Percentiles rank a stretch among this genome's conserved stretches.
Conservation (phyloP, 2,888 invertebrate species). For the Apotomis turbidana region DNA sequence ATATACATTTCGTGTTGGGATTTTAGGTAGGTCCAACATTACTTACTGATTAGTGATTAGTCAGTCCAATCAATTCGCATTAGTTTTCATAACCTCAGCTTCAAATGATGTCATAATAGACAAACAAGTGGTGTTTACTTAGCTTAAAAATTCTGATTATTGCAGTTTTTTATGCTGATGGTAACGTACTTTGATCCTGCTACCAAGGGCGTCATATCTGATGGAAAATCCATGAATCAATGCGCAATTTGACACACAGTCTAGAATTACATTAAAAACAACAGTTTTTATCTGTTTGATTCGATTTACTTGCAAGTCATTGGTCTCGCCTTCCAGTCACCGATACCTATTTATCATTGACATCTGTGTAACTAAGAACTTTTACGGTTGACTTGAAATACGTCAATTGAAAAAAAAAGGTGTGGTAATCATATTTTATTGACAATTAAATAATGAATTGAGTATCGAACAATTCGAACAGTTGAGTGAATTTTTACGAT, state of each 20-base stretch:
- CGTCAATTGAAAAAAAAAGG: conserved; percentile 23
- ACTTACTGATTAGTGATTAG: not conserved
- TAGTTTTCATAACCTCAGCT: not conserved
- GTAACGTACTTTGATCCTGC: conserved; percentile 25
- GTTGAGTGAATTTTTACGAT: not conserved
- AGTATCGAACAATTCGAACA: not conserved
- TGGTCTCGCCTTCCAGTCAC: conserved; percentile 23
- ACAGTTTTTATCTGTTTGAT: conserved; percentile 24
- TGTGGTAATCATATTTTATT: conserved; percentile 3
- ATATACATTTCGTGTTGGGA: conserved; percentile 14
- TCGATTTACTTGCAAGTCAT: conserved; percentile 30
- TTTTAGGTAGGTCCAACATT: not conserved
- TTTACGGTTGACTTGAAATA: conserved; percentile 23
- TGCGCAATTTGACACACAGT: conserved; percentile 29
- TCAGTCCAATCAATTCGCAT: conserved; percentile 1
- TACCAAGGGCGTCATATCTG: conserved; percentile 1
- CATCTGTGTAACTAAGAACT: conserved; percentile 29
- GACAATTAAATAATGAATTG: conserved; percentile 7
- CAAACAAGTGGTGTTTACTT: conserved; percentile 2
- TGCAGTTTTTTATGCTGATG: conserved; percentile 19
- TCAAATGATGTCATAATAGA: conserved; percentile 19
- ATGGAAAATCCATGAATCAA: conserved; percentile 31
- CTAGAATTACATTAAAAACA: conserved; percentile 31
- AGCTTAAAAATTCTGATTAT: not conserved
- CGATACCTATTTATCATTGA: conserved; percentile 16